A percentile compares a stretch with the other conserved stretches of the same genome.
phyloP scores from a whole-genome alignment of 1,140 invertebrate species.

The Nomia melanderi region DNA sequence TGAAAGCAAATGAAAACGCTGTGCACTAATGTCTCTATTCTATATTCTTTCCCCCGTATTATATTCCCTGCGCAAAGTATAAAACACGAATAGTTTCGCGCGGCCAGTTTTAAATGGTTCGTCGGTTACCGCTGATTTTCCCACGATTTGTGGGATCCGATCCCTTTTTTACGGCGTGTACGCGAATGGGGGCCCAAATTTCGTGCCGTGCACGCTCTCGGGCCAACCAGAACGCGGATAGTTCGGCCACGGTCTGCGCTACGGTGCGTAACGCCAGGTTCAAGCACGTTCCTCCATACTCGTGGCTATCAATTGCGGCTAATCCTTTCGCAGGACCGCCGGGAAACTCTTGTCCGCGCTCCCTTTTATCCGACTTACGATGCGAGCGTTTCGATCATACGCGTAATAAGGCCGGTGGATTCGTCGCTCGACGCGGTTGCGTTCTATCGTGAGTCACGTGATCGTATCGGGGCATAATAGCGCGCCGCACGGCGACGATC shows the following conservation, averaged over 20 bases:
- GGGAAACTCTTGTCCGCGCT: conserved; percentile 59
- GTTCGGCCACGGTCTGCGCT: conserved; percentile 22
- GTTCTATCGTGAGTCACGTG: neutral
- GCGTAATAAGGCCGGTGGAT: neutral
- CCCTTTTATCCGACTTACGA: too few species aligned
- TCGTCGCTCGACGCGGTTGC: neutral
- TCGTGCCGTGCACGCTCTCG: neutral
- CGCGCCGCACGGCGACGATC: conserved; percentile 4
- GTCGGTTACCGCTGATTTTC: neutral
- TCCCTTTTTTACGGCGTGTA: neutral
- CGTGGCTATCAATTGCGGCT: conserved; percentile 67
- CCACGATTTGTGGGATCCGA: neutral
- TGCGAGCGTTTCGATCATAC: neutral
- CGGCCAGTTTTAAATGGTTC: neutral
- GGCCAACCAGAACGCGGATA: conserved; percentile 12
- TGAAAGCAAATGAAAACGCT: too few species aligned
- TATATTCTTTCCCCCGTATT: too few species aligned
- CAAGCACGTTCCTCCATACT: conserved; percentile 54
- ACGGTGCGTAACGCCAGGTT: conserved; percentile 50
- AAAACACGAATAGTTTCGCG: neutral
- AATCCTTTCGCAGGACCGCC: conserved; percentile 59
- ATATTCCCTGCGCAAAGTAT: too few species aligned
- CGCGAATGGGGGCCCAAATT: neutral
- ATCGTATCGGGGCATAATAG: conserved; percentile 16
- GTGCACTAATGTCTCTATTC: too few species aligned